A percentile compares a stretch with the other conserved stretches of the same genome.
Conservation (phyloP, 2,888 invertebrate genomes). For the Anagyrus pseudococci region DNA sequence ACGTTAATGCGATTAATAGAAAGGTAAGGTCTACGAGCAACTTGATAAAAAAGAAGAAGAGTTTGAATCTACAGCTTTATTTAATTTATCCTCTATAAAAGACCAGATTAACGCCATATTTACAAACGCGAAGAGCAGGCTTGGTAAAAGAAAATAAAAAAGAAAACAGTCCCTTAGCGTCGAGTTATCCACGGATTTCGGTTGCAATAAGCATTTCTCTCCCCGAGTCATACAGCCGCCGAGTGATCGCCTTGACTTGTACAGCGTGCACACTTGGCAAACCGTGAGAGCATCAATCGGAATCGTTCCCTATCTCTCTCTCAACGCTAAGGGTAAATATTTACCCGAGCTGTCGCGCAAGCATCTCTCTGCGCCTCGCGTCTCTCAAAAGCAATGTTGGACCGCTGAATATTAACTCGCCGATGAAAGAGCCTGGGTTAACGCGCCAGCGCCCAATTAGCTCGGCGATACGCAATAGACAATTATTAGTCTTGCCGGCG, state of each 20-base stretch:
- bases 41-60: not conserved
- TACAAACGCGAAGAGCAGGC: not conserved
- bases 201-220: not conserved
- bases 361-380: not conserved
- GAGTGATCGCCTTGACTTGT: too few species aligned
- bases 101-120: not conserved
- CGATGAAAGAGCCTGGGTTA: not conserved
- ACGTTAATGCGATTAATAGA: too few species aligned
- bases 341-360: slow-evolving; percentile 1
- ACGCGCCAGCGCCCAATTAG: not conserved
- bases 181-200: not conserved
- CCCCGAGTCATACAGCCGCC: not conserved
- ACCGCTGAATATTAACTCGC: too few species aligned
- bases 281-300: slow-evolving; percentile 18
- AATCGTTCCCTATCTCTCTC: slow-evolving; percentile 5
- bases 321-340: slow-evolving; percentile 13
- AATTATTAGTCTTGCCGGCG: too few species aligned
- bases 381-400: too few species aligned
- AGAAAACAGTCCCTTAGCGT: too few species aligned
- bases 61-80: not conserved
- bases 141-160: too few species aligned
- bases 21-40: not conserved
- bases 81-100: not conserved
- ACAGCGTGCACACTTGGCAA: too few species aligned
- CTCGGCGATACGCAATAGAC: not conserved